phyloP scores from a whole-genome alignment of 2,113 vertebrate genomes.

The Strix aluco region DNA sequence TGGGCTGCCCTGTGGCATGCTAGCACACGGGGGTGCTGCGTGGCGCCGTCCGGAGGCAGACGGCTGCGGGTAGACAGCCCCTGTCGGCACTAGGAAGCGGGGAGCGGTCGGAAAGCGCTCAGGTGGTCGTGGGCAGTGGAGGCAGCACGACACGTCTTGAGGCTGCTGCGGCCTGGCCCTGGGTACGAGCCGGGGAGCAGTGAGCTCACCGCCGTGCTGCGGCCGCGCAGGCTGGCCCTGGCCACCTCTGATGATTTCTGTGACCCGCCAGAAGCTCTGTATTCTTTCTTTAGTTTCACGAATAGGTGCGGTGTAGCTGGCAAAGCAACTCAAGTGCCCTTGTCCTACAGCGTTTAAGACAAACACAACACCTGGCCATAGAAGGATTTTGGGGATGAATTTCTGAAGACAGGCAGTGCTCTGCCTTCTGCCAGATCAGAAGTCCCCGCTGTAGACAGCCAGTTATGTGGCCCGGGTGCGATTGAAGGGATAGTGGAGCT shows the following conservation, averaged over 20 bases:
- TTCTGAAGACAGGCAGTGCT: background rate
- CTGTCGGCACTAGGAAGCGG: background rate
- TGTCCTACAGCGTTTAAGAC: accelerated
- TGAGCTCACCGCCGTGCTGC: too few relatives aligned
- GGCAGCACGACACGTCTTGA: too few relatives aligned
- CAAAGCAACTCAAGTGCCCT: background rate
- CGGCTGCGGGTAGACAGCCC: background rate
- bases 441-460: accelerated
- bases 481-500: background rate
- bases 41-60: accelerated
- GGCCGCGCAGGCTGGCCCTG: background rate
- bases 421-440: background rate
- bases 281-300: background rate
- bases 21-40: accelerated
- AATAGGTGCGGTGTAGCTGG: background rate
- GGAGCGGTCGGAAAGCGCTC: background rate
- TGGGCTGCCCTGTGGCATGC: background rate
- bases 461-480: background rate
- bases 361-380: background rate
- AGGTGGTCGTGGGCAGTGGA: too few relatives aligned
- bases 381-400: background rate
- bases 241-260: background rate
- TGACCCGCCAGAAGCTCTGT: background rate
- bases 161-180: too few relatives aligned
- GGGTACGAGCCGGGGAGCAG: too few relatives aligned